Evolutionary conservation across 1,140 invertebrate genomes (phyloP), one percentile per base, ranked within the genome.

Genomic region (Tetraneura akinire): DNA sequence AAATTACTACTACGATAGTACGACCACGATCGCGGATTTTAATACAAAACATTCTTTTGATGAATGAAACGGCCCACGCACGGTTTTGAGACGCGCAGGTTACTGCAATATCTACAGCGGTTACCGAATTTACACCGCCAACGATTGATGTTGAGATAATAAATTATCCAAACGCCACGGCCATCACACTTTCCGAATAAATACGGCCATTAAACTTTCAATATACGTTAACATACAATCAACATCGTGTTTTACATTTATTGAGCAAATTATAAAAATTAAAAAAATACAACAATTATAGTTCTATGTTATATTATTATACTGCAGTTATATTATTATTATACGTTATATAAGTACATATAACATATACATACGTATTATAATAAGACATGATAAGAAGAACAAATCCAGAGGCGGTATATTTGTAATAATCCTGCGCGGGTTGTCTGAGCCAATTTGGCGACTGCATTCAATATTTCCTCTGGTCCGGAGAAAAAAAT

Each of bases 11-110:
- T 37, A 37, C 32, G 8, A 37, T 37, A 37, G 8, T 37, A 37
- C 32, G 32, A 37, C 32, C 32, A 37, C 32, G 32, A 37, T 8
- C 32, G 32, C 32, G 32, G 32, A 37, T 37, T 37, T 37, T 4
- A 37, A n/a, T n/a, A n/a, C n/a, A n/a, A n/a, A n/a, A n/a, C n/a
- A n/a, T n/a, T n/a, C n/a, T n/a, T n/a, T n/a, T n/a, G n/a, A 45
- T 78, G 74, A 78, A 78, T 78, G 74, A 60, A 78, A 78, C 74
- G 32, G 29, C 74, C 74, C 74, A 78, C 74, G 23, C 68, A 23
- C 13, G 26, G 13, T 11, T n/a, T 1, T 42, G 3, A 14, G 23
- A 51, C 23, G 42, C 45, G 42, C 13, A 45, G n/a, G 51, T 53
- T 53, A 18, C 51, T n/a, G 3, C 18, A 6, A 23, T n/a, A 21